Conservation (phyloP, 2,797 vertebrate genomes). For the Neosilurus mollespiculum region DNA sequence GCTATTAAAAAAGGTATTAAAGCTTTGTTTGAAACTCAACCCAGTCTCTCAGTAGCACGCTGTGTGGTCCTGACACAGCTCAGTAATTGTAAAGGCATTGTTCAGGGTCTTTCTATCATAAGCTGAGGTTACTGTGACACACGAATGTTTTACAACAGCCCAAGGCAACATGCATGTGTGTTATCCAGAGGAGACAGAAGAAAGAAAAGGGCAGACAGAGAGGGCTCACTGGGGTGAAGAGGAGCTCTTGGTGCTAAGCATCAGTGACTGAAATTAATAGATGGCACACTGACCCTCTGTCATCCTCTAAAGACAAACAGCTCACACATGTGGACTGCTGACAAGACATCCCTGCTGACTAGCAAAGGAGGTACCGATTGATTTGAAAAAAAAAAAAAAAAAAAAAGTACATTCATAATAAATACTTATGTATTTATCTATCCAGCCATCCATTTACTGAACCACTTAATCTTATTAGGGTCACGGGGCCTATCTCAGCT, state of each 20-base stretch:
- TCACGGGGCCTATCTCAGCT: too few species aligned
- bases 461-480: too few species aligned
- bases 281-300: slow-evolving; percentile 26
- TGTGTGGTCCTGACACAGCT: slow-evolving; percentile 51
- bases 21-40: slow-evolving; percentile 67
- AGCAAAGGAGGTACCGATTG: not conserved
- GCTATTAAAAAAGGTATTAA: slow-evolving; percentile 65
- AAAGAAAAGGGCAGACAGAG: slow-evolving; percentile 29
- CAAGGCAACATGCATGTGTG: slow-evolving; percentile 24
- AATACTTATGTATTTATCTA: not conserved
- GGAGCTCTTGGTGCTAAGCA: slow-evolving; percentile 39
- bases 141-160: slow-evolving; percentile 46
- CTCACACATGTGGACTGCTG: slow-evolving; percentile 2
- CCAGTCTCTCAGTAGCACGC: slow-evolving; percentile 48
- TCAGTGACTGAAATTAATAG: slow-evolving; percentile 4
- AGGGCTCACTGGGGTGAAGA: slow-evolving; percentile 40
- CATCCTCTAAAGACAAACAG: not conserved
- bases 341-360: not conserved
- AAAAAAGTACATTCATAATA: not conserved
- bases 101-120: slow-evolving; percentile 31
- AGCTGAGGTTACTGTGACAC: slow-evolving; percentile 22
- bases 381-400: too few species aligned
- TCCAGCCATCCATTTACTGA: too few species aligned
- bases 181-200: slow-evolving; percentile 22
- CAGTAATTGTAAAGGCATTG: slow-evolving; percentile 21